Evolutionary conservation across 64 coral and sea anemone species (phyloP).

Genomic region (Montipora capricornis): DNA sequence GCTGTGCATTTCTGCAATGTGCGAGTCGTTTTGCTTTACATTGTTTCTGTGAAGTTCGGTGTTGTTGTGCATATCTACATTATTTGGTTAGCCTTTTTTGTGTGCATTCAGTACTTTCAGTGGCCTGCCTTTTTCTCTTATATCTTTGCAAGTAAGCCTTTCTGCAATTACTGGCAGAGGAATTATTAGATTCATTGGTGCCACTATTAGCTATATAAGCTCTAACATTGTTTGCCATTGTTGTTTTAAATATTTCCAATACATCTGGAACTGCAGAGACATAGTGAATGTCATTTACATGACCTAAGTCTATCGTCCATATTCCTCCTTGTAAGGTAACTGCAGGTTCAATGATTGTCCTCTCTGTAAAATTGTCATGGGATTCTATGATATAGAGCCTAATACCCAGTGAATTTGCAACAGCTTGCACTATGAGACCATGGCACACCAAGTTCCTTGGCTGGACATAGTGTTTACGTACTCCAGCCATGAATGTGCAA

Average conservation of each 20-base stretch:
- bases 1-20: not conserved
- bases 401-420: conserved; percentile 28
- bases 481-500: conserved; percentile 20
- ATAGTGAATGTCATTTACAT: conserved; percentile 24
- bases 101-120: not conserved
- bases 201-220: too few species aligned
- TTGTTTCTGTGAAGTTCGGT: not conserved
- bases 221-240: too few species aligned
- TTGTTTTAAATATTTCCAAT: too few species aligned
- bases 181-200: too few species aligned
- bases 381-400: conserved; percentile 45
- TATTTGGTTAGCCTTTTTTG: not conserved
- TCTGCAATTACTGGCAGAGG: too few species aligned
- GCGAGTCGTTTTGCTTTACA: not conserved
- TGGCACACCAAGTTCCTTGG: conserved; percentile 16
- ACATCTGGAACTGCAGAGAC: not conserved
- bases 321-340: not conserved
- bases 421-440: conserved; percentile 23
- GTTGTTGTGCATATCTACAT: not conserved
- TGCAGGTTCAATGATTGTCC: conserved; percentile 37
- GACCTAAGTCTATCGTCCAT: conserved; percentile 9
- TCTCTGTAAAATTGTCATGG: conserved; percentile 26
- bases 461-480: conserved; percentile 21
- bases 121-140: too few species aligned
- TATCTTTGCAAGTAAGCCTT: too few species aligned